Percentiles rank a stretch among this genome's conserved stretches.
Evolutionary conservation across 2,113 vertebrate species (phyloP).

Genomic region (Tetrao urogallus): DNA sequence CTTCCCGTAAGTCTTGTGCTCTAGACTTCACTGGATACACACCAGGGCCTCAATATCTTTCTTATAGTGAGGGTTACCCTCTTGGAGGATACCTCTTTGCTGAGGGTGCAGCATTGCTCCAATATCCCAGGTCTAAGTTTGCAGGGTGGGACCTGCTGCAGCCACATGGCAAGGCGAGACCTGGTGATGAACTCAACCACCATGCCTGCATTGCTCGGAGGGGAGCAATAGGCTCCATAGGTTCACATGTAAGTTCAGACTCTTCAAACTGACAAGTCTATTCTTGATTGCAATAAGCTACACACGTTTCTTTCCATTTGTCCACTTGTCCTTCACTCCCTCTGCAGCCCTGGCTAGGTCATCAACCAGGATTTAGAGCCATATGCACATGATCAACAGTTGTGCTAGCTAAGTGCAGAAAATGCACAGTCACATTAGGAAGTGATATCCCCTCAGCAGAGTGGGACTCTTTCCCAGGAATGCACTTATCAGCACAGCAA

Average conservation of each 20-base stretch:
- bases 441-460: not conserved
- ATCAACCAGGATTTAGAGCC: not conserved
- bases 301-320: accelerated
- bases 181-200: not conserved
- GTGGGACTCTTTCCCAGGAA: not conserved
- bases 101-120: not conserved
- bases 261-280: not conserved
- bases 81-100: not conserved
- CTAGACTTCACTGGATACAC: too few species aligned
- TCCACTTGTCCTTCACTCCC: not conserved
- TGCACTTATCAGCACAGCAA: not conserved
- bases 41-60: too few species aligned
- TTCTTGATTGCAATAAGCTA: not conserved
- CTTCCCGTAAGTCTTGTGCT: too few species aligned
- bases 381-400: not conserved
- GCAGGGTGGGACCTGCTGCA: not conserved
- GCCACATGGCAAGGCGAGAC: not conserved
- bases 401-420: not conserved
- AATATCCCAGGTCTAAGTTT: not conserved
- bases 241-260: not conserved
- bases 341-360: not conserved
- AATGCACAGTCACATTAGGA: not conserved
- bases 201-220: not conserved
- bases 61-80: too few species aligned
- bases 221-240: not conserved